These are phyloP conservation scores for Turnix velox DNA, from an alignment of 2,113 vertebrate species.

Conservation along the genomic window DNA sequence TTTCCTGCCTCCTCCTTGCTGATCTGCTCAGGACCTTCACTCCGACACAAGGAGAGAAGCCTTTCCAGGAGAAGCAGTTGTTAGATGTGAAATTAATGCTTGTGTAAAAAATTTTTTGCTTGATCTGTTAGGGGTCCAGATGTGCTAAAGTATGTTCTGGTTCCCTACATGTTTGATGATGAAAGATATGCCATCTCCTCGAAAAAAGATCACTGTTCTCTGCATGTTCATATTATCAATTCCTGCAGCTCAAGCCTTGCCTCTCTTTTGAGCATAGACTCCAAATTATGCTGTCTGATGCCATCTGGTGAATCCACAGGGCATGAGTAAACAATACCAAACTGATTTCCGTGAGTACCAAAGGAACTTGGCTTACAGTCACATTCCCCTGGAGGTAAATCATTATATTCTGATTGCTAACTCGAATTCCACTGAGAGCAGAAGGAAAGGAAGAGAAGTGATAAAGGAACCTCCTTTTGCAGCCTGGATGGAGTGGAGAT, in stretches of 20 bases:
- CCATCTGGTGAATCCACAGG: constrained; percentile 66
- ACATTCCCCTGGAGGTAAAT: constrained; percentile 53
- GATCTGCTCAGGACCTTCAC: background rate
- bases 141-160: background rate
- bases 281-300: constrained; percentile 46
- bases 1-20: background rate
- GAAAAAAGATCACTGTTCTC: background rate
- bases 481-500: background rate
- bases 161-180: background rate
- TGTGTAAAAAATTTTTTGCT: background rate
- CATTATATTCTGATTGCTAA: constrained; percentile 41
- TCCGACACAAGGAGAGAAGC: background rate
- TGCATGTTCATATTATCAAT: background rate
- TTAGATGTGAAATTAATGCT: background rate
- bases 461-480: constrained; percentile 1
- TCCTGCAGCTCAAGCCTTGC: background rate
- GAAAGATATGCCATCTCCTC: background rate
- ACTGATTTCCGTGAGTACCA: constrained; percentile 33
- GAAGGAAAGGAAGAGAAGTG: background rate
- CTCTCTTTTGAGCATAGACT: background rate
- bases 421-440: background rate
- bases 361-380: constrained; percentile 40
- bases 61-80: background rate
- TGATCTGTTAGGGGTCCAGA: background rate
- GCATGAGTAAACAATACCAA: constrained; percentile 51